Percentiles rank a stretch among this genome's conserved stretches.
phyloP scores from a whole-genome alignment of 2,113 vertebrate species.

The Salvator merianae region DNA sequence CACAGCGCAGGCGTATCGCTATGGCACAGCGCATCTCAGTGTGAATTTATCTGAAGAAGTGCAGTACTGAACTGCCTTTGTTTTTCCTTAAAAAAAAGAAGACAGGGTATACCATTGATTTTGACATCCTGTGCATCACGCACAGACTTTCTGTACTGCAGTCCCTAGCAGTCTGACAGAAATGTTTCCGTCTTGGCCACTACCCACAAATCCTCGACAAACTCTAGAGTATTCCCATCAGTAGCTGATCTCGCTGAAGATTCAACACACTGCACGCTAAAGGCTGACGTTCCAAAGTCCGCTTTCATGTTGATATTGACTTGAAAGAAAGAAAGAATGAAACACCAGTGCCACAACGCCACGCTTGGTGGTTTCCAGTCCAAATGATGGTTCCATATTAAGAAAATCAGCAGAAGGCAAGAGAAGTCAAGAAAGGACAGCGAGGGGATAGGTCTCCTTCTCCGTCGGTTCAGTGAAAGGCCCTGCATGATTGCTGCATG shows the following conservation, averaged over 20 bases:
- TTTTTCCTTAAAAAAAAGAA: background rate
- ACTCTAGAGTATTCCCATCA: background rate
- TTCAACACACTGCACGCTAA: background rate
- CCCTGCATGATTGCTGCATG: constrained; percentile 47
- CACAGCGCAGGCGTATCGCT: no score
- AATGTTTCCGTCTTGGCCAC: background rate
- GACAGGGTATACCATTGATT: background rate
- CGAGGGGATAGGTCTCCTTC: background rate
- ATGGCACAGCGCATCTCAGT: no score
- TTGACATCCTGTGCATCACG: background rate
- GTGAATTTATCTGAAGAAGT: no score
- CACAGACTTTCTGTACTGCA: background rate
- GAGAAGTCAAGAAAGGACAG: background rate
- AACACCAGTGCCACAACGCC: constrained; percentile 15
- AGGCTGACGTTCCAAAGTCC: constrained; percentile 31
- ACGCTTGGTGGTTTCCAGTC: constrained; percentile 1
- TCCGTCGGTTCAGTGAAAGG: background rate
- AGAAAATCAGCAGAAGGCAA: background rate
- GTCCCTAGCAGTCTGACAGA: background rate
- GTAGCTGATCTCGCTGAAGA: background rate
- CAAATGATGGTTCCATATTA: background rate
- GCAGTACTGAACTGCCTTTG: background rate
- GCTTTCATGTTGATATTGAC: constrained; percentile 54
- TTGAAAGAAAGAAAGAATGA: background rate
- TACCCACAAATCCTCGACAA: background rate